Conservation (phyloP, 1,140 invertebrate genomes). For the Aphelenchoides fujianensis region DNA sequence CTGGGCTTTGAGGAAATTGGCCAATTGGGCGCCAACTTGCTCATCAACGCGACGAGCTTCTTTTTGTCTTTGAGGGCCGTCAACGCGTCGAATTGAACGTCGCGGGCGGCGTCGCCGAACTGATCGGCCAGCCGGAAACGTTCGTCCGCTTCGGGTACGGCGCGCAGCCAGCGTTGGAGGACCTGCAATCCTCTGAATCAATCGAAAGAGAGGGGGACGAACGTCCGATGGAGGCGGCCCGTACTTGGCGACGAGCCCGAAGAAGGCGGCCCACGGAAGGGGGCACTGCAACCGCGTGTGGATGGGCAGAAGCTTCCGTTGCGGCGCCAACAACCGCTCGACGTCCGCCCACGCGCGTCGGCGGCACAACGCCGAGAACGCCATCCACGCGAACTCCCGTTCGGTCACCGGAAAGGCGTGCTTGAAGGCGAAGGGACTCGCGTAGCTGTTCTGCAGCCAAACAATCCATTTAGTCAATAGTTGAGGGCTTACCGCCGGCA, state of each 20-base stretch:
- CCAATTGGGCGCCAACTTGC: conserved; percentile 20
- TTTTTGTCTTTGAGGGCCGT: conserved; percentile 27
- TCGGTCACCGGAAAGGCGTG: conserved; percentile 61
- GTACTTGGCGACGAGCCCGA: conserved; percentile 28
- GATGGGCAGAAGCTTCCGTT: conserved; percentile 43
- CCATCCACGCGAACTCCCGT: conserved; percentile 62
- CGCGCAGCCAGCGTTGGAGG: conserved; percentile 18
- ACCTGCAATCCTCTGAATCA: conserved; percentile 17
- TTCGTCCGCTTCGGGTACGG: conserved; percentile 23
- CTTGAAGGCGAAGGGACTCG: conserved; percentile 34
- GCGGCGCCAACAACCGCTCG: conserved; percentile 57
- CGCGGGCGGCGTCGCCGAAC: conserved; percentile 15
- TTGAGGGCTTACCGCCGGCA: too few relatives aligned
- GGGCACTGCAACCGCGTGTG: conserved; percentile 20
- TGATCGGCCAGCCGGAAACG: conserved; percentile 16
- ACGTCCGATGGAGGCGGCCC: conserved; percentile 27
- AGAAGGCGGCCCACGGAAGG: conserved; percentile 27
- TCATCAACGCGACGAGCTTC: conserved; percentile 22
- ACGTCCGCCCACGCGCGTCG: conserved; percentile 60
- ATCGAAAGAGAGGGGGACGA: not conserved
- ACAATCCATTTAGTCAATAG: too few relatives aligned
- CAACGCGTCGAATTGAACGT: conserved; percentile 28
- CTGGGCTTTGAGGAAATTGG: conserved; percentile 27
- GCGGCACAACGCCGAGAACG: conserved; percentile 58
- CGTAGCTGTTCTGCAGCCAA: too few relatives aligned